phyloP scores from a whole-genome alignment of 2,113 vertebrate species.

The Mastomys coucha region DNA sequence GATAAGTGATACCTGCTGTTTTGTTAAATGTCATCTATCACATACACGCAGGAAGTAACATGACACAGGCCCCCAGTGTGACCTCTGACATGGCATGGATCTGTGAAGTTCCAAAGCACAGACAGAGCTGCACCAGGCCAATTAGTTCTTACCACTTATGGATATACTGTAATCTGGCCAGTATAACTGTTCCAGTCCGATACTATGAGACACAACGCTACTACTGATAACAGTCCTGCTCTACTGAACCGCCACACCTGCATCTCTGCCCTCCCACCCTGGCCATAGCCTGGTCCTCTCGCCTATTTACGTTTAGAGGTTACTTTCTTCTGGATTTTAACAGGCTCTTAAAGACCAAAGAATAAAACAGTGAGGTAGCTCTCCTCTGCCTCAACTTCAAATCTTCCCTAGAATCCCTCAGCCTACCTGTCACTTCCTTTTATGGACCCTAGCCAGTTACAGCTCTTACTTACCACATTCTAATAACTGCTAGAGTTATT shows the following conservation, averaged over 20 bases:
- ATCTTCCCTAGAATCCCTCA: neutral
- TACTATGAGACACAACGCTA: accelerated
- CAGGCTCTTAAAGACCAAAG: neutral
- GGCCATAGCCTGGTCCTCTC: accelerated
- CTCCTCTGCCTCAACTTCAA: neutral
- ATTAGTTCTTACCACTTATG: accelerated
- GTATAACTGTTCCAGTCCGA: no score
- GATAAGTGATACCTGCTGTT: neutral
- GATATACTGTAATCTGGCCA: accelerated
- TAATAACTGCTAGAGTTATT: neutral
- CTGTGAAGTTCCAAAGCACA: neutral
- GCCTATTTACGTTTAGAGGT: neutral
- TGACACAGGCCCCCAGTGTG: neutral
- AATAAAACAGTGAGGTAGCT: accelerated
- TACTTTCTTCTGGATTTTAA: neutral
- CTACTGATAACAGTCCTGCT: neutral
- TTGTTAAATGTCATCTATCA: neutral
- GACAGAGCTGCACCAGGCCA: neutral
- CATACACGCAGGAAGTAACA: neutral
- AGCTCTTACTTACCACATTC: neutral
- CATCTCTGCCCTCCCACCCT: neutral
- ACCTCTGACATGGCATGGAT: accelerated
- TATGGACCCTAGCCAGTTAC: neutral
- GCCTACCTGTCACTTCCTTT: neutral
- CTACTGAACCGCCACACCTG: neutral